Base-by-base conservation (phyloP, 2,888 invertebrate species). In the Operophtera brumata region DNA sequence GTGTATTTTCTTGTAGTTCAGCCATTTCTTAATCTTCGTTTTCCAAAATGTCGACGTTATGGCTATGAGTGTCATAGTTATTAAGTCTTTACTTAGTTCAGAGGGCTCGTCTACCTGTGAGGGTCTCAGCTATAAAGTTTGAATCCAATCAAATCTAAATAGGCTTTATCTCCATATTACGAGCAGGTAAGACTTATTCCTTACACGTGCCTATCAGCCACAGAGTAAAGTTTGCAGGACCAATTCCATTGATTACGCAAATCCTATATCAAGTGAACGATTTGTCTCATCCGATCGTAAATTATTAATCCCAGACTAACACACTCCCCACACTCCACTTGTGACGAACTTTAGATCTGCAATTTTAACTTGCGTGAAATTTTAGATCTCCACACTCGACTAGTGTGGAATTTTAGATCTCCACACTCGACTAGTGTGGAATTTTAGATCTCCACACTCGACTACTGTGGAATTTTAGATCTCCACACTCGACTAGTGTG, bases 141-240 rank as follows among this genome's bases (percentile, higher is more conserved):
- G 26, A 39, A 20, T 39, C 30, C 47, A 39, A 47, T 47, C 47
- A 47, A 39, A 39, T 39, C 11, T 11, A 8, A 39, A 32, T 6
- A 30, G 14, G 13, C 14, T 30, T 39, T 20, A 32, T 47, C 11
- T 11, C 12, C 11, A 13, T 5, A n/a, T 39, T 39, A 47, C 39
- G 39, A 32, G 11, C 30, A 40, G 30, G 39, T 32, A 20, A 30
- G 39, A 39, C 39, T 12, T 36, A 46, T 46, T 26, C 26, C 47
- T 32, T 4, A n/a, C 34, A 34, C 34, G 34, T 11, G 1, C 11
- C 34, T 34, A 34, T 11, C 6, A 34, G 34, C 10, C n/a, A 11
- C 5, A 34, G 11, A 34, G 6, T 34, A 34, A 34, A 11, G 34
- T 30, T 30, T 10, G 8, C 30, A 30, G 30, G 30, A 8, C 9